Evolutionary conservation across 1,140 invertebrate genomes (phyloP), one percentile per base, ranked within the genome.

Genomic region (Maconellicoccus hirsutus): DNA sequence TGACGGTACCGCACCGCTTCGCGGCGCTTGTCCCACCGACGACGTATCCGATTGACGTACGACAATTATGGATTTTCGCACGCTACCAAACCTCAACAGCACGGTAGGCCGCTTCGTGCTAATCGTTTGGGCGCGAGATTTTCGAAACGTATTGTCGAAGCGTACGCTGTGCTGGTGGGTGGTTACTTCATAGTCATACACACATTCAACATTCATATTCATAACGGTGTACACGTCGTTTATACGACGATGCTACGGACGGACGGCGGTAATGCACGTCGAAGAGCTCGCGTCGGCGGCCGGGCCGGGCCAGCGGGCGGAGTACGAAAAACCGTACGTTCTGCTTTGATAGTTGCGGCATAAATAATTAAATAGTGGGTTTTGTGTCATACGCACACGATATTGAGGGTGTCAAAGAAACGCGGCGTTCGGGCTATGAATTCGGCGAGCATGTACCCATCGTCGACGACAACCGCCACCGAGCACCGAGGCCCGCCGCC

Each of bases 331-430:
- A 66, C 16, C 61, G 61, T 66, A 66, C 61, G 61, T 66, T 66
- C 61, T 66, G 61, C 61, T 66, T 66, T 66, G 61, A 66, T 66
- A 66, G 61, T 66, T 66, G 61, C 61, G 61, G 61, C 61, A 66
- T 66, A 66, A 66, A 66, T 66, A 66, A 66, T 66, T 66, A 66
- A 66, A 66, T 66, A 66, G 61, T 23, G 61, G 61, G 61, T 66
- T 66, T 66, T 66, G 61, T 66, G 61, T 66, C 61, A 66, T 66
- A 66, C 61, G 61, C 61, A 66, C 61, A 66, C 61, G 61, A 66
- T 66, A 66, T 66, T 66, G 25, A 66, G 61, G 61, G 61, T 66
- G 61, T 66, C 61, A 66, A 66, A 66, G 61, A 66, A 66, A 66
- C 61, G 61, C 25, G 61, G 61, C n/a, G n/a, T n/a, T 66, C 25